These are phyloP conservation scores for Ceratina calcarata DNA, from an alignment of 1,140 invertebrate species.

Conservation along the genomic window DNA sequence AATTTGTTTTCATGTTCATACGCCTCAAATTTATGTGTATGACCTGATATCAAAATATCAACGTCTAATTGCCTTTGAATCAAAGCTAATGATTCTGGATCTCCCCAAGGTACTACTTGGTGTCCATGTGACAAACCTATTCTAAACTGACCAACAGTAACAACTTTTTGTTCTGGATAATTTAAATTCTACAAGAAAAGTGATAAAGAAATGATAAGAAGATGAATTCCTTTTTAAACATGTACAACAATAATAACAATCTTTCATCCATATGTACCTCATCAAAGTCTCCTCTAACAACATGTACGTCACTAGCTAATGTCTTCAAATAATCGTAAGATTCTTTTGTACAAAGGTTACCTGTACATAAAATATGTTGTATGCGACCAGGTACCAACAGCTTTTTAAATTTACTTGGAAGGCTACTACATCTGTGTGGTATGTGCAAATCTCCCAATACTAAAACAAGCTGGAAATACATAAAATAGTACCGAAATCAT, in stretches of 20 bases:
- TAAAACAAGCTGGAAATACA: slow-evolving; percentile 90
- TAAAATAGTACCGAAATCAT: not conserved
- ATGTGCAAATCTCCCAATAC: slow-evolving; percentile 99
- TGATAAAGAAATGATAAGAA: not conserved
- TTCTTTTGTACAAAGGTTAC: slow-evolving; percentile 98
- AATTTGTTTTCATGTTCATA: slow-evolving; percentile 99
- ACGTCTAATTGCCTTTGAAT: slow-evolving; percentile 98
- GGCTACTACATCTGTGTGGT: slow-evolving; percentile 95
- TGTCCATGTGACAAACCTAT: slow-evolving; percentile 99
- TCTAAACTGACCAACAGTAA: slow-evolving; percentile 98
- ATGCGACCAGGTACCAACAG: slow-evolving; percentile 97
- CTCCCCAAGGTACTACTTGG: slow-evolving; percentile 98
- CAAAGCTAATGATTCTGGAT: slow-evolving; percentile 94
- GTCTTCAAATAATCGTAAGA: slow-evolving; percentile 99
- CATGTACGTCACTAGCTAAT: slow-evolving; percentile 98
- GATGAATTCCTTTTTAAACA: not conserved
- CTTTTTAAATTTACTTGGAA: slow-evolving; percentile 98
- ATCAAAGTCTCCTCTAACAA: slow-evolving; percentile 99
- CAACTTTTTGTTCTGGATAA: slow-evolving; percentile 99
- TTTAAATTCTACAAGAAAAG: slow-evolving; percentile 88
- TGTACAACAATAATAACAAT: slow-evolving; percentile 7
- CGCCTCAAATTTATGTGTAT: slow-evolving; percentile 99
- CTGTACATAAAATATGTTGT: slow-evolving; percentile 99
- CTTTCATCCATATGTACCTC: slow-evolving; percentile 84
- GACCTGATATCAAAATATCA: slow-evolving; percentile 98